Evolutionary conservation across 2,113 vertebrate genomes (phyloP).

Genomic region (Sminthopsis crassicaudata): DNA sequence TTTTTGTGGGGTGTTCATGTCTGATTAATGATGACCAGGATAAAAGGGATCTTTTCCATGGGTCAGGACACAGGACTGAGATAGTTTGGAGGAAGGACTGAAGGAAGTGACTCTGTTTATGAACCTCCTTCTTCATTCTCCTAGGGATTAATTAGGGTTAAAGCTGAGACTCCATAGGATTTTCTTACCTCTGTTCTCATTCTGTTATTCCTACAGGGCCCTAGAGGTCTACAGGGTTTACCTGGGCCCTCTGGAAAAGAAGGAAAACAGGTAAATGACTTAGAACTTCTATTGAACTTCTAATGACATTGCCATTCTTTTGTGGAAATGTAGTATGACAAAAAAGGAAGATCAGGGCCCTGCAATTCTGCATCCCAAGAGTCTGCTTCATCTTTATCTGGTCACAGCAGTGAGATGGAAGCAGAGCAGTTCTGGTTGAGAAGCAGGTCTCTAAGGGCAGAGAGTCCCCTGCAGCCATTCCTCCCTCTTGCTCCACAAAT

Average conservation of each 20-base stretch:
- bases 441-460: background rate
- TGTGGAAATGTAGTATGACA: rapidly evolving
- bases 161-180: background rate
- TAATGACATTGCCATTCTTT: background rate
- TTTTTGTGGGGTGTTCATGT: background rate
- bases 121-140: no score
- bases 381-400: background rate
- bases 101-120: background rate
- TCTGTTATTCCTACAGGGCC: conserved; percentile 84
- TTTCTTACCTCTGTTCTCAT: background rate
- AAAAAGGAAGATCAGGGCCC: background rate
- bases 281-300: background rate
- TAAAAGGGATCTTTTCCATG: background rate
- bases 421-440: background rate
- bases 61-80: background rate
- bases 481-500: background rate
- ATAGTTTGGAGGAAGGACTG: background rate
- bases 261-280: conserved; percentile 90
- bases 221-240: conserved; percentile 87
- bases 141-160: background rate
- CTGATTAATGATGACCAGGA: background rate
- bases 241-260: conserved; percentile 85
- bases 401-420: background rate
- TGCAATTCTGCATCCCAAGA: background rate
- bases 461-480: background rate